phyloP scores from a whole-genome alignment of 2,888 invertebrate genomes.

The Ceramica pisi region DNA sequence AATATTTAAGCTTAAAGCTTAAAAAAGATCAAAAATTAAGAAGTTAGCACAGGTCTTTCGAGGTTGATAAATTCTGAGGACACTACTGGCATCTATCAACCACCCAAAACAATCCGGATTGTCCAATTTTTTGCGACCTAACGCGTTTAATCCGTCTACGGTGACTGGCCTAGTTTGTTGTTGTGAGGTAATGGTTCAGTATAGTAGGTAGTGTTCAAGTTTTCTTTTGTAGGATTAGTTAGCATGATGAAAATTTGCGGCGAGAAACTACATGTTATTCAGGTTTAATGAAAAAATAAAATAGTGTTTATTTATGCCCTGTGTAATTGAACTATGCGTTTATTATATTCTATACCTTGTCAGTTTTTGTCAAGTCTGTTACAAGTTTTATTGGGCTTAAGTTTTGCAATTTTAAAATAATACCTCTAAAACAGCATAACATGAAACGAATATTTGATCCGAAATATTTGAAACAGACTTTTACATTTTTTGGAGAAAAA shows the following conservation, averaged over 20 bases:
- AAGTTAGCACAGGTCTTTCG: no score
- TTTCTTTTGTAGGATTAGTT: slow-evolving; percentile 13
- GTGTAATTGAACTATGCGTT: no score
- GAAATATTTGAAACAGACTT: slow-evolving; percentile 6
- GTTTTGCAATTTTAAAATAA: background rate
- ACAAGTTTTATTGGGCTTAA: background rate
- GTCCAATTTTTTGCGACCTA: no score
- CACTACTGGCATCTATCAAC: no score
- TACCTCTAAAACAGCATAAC: background rate
- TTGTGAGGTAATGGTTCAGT: slow-evolving; percentile 12
- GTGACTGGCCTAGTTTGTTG: no score
- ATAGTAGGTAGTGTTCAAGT: slow-evolving; percentile 13
- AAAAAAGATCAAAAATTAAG: no score
- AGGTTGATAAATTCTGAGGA: no score
- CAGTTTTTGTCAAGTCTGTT: no score
- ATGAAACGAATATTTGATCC: background rate
- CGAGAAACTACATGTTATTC: background rate
- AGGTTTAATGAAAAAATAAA: background rate
- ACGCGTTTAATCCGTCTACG: no score
- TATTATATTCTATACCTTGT: background rate
- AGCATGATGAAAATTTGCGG: background rate
- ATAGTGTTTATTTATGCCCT: no score
- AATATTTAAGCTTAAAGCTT: no score
- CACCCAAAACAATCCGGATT: no score
- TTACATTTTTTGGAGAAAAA: background rate